Conservation (phyloP, 2,888 invertebrate genomes). For the Caenorhabditis zanzibari region DNA sequence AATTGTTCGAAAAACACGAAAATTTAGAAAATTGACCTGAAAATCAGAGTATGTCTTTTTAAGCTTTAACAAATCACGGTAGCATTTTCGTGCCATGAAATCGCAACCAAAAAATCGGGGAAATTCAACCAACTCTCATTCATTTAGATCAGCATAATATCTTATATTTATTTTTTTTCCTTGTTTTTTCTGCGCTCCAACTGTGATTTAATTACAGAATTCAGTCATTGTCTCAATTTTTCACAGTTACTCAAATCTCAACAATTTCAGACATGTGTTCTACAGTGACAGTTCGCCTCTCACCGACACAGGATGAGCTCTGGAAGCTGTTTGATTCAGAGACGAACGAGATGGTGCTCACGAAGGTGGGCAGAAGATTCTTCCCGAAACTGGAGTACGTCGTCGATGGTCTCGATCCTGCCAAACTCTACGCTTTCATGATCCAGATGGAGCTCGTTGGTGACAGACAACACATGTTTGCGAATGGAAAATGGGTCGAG, state of each 20-base stretch:
- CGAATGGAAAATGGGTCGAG: conserved; percentile 72
- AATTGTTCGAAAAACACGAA: no score
- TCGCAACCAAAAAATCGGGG: no score
- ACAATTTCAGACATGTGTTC: background rate
- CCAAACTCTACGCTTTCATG: conserved; percentile 90
- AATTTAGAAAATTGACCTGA: no score
- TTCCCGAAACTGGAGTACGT: conserved; percentile 92
- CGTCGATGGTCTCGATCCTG: conserved; percentile 90
- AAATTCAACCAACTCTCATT: no score
- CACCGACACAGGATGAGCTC: conserved; percentile 88
- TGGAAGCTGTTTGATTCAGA: conserved; percentile 96
- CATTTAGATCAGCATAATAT: no score
- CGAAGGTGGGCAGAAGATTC: conserved; percentile 97
- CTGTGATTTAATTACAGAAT: background rate
- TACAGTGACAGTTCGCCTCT: conserved; percentile 25
- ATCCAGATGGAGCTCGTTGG: conserved; percentile 88
- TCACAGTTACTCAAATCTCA: background rate
- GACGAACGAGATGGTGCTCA: conserved; percentile 99
- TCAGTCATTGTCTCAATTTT: background rate
- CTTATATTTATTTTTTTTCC: background rate
- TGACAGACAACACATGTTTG: conserved; percentile 77
- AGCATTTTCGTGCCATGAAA: no score
- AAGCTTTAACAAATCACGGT: no score
- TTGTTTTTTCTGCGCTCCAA: background rate
- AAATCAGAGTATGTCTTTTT: no score